These are phyloP conservation scores for Ceratina japonica DNA, from an alignment of 1,140 invertebrate genomes.

Conservation along the genomic window DNA sequence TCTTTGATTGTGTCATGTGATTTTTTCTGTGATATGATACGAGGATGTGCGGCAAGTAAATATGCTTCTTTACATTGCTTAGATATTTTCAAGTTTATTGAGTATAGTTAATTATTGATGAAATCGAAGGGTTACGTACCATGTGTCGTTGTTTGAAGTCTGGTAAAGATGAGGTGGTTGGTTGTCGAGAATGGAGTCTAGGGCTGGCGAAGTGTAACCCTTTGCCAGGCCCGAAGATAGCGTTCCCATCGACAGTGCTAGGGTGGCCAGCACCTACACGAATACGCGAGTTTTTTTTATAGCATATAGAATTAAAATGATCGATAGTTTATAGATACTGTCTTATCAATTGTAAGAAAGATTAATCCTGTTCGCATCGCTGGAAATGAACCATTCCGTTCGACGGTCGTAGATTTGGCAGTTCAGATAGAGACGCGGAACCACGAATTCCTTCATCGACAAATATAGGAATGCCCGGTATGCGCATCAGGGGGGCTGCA, in stretches of 20 bases:
- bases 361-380: too few relatives aligned
- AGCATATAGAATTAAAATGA: not conserved
- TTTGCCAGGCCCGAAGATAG: slow-evolving; percentile 90
- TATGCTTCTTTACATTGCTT: too few relatives aligned
- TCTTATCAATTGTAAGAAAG: too few relatives aligned
- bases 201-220: slow-evolving; percentile 90
- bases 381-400: too few relatives aligned
- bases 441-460: slow-evolving; percentile 27
- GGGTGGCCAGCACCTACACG: slow-evolving; percentile 85
- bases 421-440: not conserved
- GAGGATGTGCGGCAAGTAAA: too few relatives aligned
- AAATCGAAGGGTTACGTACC: slow-evolving; percentile 62
- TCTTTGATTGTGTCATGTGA: too few relatives aligned
- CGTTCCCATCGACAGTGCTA: slow-evolving; percentile 89
- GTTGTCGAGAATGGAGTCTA: slow-evolving; percentile 88
- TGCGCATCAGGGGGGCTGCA: slow-evolving; percentile 33
- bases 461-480: slow-evolving; percentile 1
- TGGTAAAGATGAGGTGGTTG: slow-evolving; percentile 74
- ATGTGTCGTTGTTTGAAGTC: slow-evolving; percentile 73
- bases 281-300: not conserved
- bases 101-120: too few relatives aligned
- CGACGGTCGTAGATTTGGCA: not conserved
- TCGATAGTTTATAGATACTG: not conserved
- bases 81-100: too few relatives aligned
- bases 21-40: too few relatives aligned